phyloP scores from a whole-genome alignment of 2,797 vertebrate species.

The Myripristis jacobus region DNA sequence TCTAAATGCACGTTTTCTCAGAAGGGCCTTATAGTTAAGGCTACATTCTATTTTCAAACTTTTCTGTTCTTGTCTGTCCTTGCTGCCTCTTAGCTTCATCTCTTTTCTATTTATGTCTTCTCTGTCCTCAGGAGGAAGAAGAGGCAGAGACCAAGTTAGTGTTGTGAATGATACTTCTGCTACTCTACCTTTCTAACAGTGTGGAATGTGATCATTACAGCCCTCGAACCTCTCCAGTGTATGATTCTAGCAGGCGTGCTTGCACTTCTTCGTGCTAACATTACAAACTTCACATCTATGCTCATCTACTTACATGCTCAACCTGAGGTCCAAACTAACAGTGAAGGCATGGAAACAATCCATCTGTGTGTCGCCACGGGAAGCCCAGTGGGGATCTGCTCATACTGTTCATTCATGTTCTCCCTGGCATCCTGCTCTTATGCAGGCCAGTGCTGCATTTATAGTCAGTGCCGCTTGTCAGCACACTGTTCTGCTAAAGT shows the following conservation, averaged over 20 bases:
- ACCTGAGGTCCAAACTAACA: slow-evolving; percentile 40
- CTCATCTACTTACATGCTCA: slow-evolving; percentile 38
- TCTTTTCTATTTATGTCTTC: slow-evolving; percentile 71
- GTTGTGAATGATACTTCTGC: slow-evolving; percentile 67
- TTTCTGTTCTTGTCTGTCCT: slow-evolving; percentile 33
- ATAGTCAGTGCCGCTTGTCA: slow-evolving; percentile 30
- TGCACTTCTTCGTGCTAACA: slow-evolving; percentile 58
- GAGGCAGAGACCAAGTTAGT: slow-evolving; percentile 91
- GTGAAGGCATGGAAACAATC: slow-evolving; percentile 38
- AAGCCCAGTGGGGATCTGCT: slow-evolving; percentile 15
- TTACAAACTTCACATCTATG: slow-evolving; percentile 41
- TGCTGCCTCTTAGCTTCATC: slow-evolving; percentile 49
- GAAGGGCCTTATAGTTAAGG: slow-evolving; percentile 46
- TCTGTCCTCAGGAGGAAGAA: slow-evolving; percentile 84
- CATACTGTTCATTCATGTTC: slow-evolving; percentile 31
- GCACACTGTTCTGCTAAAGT: slow-evolving; percentile 23
- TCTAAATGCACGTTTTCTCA: slow-evolving; percentile 61
- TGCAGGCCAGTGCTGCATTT: slow-evolving; percentile 31
- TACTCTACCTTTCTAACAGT: slow-evolving; percentile 54
- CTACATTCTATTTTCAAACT: slow-evolving; percentile 19
- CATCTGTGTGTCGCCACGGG: slow-evolving; percentile 10
- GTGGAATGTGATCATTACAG: slow-evolving; percentile 65
- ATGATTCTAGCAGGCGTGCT: slow-evolving; percentile 69
- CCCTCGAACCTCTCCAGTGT: slow-evolving; percentile 57
- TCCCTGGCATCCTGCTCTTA: slow-evolving; percentile 3